Conservation (phyloP, 2,113 vertebrate genomes). For the Connochaetes taurinus region DNA sequence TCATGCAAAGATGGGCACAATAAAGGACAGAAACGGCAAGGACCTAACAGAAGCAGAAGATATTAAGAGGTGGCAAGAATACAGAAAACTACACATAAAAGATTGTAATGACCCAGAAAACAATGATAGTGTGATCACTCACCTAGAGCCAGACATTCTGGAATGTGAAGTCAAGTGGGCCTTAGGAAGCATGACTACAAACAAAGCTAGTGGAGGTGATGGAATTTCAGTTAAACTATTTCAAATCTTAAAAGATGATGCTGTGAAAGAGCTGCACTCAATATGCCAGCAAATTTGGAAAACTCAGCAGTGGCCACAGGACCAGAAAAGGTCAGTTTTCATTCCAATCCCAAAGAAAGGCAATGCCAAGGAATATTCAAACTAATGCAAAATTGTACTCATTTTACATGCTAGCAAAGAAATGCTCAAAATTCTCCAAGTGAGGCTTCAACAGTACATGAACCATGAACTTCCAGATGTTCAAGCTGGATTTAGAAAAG, state of each 20-base stretch:
- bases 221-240: neutral
- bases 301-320: neutral
- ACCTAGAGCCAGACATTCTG: neutral
- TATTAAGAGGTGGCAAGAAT: neutral
- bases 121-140: neutral
- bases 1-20: neutral
- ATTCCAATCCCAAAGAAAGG: neutral
- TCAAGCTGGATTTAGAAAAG: neutral
- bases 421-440: neutral
- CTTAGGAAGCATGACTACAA: neutral
- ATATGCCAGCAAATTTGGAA: neutral
- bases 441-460: neutral
- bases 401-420: neutral
- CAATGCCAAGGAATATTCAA: neutral
- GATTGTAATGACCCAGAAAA: neutral
- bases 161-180: neutral
- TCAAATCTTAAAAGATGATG: neutral
- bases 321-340: neutral
- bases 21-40: neutral
- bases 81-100: neutral
- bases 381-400: rapidly evolving
- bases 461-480: neutral
- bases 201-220: neutral
- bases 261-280: neutral
- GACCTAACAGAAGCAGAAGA: neutral